These are phyloP conservation scores for Rhimphoctona megacephalus DNA, from an alignment of 2,888 invertebrate genomes.

Conservation along the genomic window DNA sequence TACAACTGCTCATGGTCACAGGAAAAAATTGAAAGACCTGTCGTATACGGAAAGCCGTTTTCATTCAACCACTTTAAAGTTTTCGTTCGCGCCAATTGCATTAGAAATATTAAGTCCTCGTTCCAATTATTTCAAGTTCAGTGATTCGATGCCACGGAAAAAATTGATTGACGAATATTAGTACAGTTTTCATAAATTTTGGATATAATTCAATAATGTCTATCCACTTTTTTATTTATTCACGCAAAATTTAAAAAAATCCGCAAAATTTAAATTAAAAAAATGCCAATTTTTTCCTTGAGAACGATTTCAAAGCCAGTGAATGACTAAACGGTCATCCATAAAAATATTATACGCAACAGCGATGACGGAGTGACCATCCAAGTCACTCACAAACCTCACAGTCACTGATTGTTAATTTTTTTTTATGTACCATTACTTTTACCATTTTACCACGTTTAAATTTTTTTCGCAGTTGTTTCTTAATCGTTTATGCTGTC, in stretches of 20 bases:
- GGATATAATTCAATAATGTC: not conserved
- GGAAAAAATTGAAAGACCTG: not conserved
- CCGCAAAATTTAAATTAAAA: not conserved
- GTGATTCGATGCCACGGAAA: slow-evolving; percentile 25
- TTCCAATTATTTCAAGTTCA: too few species aligned
- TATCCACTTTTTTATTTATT: not conserved
- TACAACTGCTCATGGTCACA: not conserved
- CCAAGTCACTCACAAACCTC: not conserved
- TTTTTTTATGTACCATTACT: not conserved
- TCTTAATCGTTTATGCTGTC: slow-evolving; percentile 20
- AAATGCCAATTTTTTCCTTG: slow-evolving; percentile 14
- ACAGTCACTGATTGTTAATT: not conserved
- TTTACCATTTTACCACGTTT: not conserved
- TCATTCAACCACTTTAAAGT: not conserved
- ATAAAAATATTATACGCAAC: not conserved
- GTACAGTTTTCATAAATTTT: not conserved
- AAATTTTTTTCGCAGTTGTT: slow-evolving; percentile 8
- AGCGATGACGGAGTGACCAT: not conserved
- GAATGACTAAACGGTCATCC: not conserved
- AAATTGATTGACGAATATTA: not conserved
- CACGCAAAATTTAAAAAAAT: too few species aligned
- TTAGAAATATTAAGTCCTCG: not conserved
- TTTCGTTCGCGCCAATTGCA: not conserved
- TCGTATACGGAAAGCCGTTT: not conserved
- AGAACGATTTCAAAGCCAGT: not conserved